Conservation (phyloP, 2,797 vertebrate genomes). For the Anas acuta region DNA sequence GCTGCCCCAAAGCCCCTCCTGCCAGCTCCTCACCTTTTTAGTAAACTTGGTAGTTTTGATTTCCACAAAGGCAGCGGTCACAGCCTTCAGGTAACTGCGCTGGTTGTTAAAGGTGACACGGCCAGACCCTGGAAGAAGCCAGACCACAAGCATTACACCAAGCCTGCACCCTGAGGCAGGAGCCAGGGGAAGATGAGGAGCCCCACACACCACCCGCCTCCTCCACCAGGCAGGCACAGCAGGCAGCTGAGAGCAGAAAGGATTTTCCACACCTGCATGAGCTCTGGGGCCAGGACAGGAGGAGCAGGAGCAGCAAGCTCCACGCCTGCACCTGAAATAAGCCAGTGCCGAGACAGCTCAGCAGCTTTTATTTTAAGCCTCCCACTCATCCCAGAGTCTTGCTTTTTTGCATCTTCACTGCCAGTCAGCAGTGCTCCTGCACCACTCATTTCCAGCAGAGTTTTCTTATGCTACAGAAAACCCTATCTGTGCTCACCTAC, state of each 20-base stretch:
- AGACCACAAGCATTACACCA: not conserved
- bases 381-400: not conserved
- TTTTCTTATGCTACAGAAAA: not conserved
- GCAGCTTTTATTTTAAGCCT: constrained; percentile 12
- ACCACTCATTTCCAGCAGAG: not conserved
- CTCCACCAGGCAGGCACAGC: not conserved
- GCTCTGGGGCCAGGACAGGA: not conserved
- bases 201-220: not conserved
- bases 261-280: not conserved
- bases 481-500: accelerated
- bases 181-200: not conserved
- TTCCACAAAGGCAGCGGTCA: constrained; percentile 96
- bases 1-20: not conserved
- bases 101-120: constrained; percentile 99
- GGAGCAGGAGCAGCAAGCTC: not conserved
- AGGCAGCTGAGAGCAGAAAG: not conserved
- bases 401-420: not conserved
- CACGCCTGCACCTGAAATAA: not conserved
- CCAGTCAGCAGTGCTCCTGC: not conserved
- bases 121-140: constrained; percentile 86
- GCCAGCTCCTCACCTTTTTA: constrained; percentile 86
- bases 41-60: constrained; percentile 99
- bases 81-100: constrained; percentile 97
- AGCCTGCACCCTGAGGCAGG: accelerated
- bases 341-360: not conserved